Evolutionary conservation across 2,797 vertebrate species (phyloP).

Genomic region (Xerus rutilus): DNA sequence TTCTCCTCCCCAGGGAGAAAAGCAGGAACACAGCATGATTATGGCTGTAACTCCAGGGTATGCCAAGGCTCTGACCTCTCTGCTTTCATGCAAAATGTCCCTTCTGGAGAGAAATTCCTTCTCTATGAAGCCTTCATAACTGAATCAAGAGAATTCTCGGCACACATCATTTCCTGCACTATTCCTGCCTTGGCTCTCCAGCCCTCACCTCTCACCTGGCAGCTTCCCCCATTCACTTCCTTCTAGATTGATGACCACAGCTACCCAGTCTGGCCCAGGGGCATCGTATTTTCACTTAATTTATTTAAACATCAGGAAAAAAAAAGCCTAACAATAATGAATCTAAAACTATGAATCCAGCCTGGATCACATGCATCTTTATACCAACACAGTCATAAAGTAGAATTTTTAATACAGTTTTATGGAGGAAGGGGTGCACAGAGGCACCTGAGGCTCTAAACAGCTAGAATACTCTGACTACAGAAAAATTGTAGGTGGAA

Average conservation of each 20-base stretch:
- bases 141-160: not conserved
- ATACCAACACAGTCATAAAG: not conserved
- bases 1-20: not conserved
- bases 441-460: not conserved
- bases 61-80: not conserved
- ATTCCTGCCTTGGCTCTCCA: rapidly evolving
- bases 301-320: conserved; percentile 26
- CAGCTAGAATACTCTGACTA: conserved; percentile 48
- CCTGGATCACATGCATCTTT: not conserved
- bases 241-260: not conserved
- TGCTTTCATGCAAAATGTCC: not conserved
- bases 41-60: rapidly evolving
- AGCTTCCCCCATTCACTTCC: not conserved
- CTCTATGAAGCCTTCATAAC: not conserved
- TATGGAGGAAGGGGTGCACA: not conserved
- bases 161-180: not conserved
- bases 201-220: too few relatives aligned
- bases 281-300: not conserved
- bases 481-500: conserved; percentile 30
- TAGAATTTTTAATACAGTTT: not conserved
- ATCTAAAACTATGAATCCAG: not conserved
- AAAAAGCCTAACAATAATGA: not conserved
- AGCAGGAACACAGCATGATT: rapidly evolving
- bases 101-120: not conserved
- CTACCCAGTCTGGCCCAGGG: not conserved